phyloP scores from a whole-genome alignment of 2,797 vertebrate species.

The Cuniculus paca region DNA sequence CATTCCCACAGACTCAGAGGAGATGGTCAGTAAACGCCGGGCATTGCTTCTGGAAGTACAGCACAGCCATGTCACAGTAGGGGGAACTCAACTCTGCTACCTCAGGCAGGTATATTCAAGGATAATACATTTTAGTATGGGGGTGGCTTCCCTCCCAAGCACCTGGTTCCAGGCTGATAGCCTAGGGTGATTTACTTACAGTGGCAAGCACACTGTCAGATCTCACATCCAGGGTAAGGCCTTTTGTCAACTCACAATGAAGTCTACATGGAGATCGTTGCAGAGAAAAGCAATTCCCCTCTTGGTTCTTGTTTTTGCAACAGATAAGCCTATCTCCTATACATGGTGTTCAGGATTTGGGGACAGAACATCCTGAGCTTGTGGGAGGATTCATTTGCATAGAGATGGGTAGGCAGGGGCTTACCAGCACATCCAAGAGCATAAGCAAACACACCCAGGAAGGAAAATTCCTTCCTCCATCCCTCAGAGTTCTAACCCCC shows the following conservation, averaged over 20 bases:
- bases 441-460: slow-evolving; percentile 81
- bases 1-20: background rate
- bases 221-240: background rate
- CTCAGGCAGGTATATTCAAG: background rate
- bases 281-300: slow-evolving; percentile 76
- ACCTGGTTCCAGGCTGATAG: accelerated
- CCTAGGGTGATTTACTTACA: background rate
- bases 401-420: slow-evolving; percentile 85
- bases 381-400: slow-evolving; percentile 87
- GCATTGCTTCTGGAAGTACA: background rate
- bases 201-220: background rate
- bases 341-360: slow-evolving; percentile 79
- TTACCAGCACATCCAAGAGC: slow-evolving; percentile 80
- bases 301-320: slow-evolving; percentile 74
- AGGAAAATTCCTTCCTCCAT: slow-evolving; percentile 85
- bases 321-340: slow-evolving; percentile 50
- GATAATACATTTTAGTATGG: background rate
- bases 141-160: background rate
- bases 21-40: background rate
- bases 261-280: background rate
- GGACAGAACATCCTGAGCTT: slow-evolving; percentile 80
- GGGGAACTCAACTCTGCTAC: background rate
- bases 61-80: background rate
- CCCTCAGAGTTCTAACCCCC: background rate
- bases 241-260: background rate